Conservation (phyloP, 1,140 invertebrate species). For the Drosophila tsacasi region DNA sequence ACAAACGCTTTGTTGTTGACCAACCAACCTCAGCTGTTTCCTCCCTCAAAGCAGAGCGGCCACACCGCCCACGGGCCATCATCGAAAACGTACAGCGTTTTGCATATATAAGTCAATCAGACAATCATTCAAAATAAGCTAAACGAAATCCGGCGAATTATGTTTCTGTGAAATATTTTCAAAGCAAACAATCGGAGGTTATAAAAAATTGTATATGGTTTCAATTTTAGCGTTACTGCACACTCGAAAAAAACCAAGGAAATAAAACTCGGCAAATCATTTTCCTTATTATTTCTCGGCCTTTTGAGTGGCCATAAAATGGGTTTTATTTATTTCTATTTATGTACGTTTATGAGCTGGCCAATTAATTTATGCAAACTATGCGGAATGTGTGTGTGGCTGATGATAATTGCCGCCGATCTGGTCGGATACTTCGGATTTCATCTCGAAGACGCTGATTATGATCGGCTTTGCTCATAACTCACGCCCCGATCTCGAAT, state of each 20-base stretch:
- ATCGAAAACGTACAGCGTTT: slow-evolving; percentile 16
- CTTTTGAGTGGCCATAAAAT: slow-evolving; percentile 54
- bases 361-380: slow-evolving; percentile 75
- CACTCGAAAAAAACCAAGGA: slow-evolving; percentile 36
- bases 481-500: slow-evolving; percentile 66
- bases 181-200: slow-evolving; percentile 38
- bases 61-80: slow-evolving; percentile 26
- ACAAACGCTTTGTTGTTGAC: slow-evolving; percentile 30
- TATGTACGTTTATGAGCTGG: slow-evolving; percentile 43
- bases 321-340: slow-evolving; percentile 54
- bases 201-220: slow-evolving; percentile 43
- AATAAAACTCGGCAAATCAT: slow-evolving; percentile 37
- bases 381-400: slow-evolving; percentile 59
- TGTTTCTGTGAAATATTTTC: slow-evolving; percentile 46
- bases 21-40: slow-evolving; percentile 44
- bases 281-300: slow-evolving; percentile 34
- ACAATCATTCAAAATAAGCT: slow-evolving; percentile 49
- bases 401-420: slow-evolving; percentile 39
- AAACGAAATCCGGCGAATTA: slow-evolving; percentile 40
- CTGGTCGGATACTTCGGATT: slow-evolving; percentile 32
- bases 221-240: slow-evolving; percentile 28
- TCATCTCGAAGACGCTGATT: slow-evolving; percentile 48
- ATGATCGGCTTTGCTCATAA: slow-evolving; percentile 65
- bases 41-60: slow-evolving; percentile 6
- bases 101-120: slow-evolving; percentile 50